phyloP scores from a whole-genome alignment of 1,140 invertebrate genomes.

The Euura lappo region DNA sequence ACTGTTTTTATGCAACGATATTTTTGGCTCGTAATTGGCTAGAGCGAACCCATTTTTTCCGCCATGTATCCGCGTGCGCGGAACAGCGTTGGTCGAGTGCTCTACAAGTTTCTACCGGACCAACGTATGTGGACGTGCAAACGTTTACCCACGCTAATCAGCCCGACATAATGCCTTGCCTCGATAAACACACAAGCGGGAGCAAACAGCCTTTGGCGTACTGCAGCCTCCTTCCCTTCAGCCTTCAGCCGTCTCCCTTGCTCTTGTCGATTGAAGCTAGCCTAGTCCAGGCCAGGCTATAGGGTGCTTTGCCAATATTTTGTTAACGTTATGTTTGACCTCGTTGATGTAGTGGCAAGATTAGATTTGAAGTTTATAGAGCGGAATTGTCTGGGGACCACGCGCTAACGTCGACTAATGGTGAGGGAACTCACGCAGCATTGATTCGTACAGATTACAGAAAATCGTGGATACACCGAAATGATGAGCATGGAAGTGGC shows the following conservation, averaged over 20 bases:
- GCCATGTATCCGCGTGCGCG: too few species aligned
- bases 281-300: not conserved
- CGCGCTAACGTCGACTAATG: constrained; percentile 9
- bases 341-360: constrained; percentile 53
- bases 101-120: too few species aligned
- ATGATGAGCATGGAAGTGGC: too few species aligned
- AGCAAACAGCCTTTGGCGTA: constrained; percentile 47
- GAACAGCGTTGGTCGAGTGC: too few species aligned
- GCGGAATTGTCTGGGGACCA: constrained; percentile 52
- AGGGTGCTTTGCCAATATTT: constrained; percentile 39
- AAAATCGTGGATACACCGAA: too few species aligned
- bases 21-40: too few species aligned
- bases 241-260: not conserved
- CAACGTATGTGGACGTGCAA: constrained; percentile 32
- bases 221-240: not conserved
- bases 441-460: not conserved
- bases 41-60: too few species aligned
- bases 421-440: not conserved
- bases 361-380: constrained; percentile 61
- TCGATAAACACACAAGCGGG: constrained; percentile 43
- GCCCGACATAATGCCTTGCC: constrained; percentile 55
- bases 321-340: constrained; percentile 51
- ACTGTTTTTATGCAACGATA: too few species aligned
- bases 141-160: constrained; percentile 60
- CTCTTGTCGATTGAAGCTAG: not conserved